A percentile compares a stretch with the other conserved stretches of the same genome.
Conservation (phyloP, 2,113 vertebrate genomes). For the Morone chrysops region DNA sequence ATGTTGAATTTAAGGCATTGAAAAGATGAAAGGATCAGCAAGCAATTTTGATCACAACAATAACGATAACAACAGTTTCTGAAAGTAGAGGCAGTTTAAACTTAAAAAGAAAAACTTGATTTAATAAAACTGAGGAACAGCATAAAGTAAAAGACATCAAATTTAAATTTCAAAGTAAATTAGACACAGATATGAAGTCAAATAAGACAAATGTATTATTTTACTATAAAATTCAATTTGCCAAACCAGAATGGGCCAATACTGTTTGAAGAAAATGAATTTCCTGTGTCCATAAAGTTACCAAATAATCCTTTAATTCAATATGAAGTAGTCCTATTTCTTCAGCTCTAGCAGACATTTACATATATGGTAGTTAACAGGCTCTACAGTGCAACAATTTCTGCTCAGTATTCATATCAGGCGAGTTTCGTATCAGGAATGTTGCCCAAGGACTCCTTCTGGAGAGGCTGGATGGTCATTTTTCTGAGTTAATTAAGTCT, state of each 20-base stretch:
- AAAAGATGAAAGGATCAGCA: neutral
- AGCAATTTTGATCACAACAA: neutral
- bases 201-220: neutral
- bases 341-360: neutral
- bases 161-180: neutral
- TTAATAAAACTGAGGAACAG: neutral
- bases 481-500: slow-evolving; percentile 57
- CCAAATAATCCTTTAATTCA: neutral
- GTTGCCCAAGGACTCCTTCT: slow-evolving; percentile 26
- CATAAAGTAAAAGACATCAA: neutral
- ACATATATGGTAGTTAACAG: slow-evolving; percentile 14
- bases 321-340: neutral
- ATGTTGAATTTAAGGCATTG: neutral
- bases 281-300: neutral
- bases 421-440: neutral
- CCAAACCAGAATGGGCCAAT: neutral
- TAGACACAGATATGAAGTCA: neutral
- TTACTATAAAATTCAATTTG: neutral
- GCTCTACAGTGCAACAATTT: neutral
- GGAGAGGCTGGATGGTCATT: slow-evolving; percentile 36
- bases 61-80: neutral
- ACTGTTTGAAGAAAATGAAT: neutral
- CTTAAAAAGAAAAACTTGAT: neutral
- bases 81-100: neutral
- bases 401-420: slow-evolving; percentile 55